These are phyloP conservation scores for Pyrrhia umbra DNA, from an alignment of 2,888 invertebrate genomes.

Conservation along the genomic window DNA sequence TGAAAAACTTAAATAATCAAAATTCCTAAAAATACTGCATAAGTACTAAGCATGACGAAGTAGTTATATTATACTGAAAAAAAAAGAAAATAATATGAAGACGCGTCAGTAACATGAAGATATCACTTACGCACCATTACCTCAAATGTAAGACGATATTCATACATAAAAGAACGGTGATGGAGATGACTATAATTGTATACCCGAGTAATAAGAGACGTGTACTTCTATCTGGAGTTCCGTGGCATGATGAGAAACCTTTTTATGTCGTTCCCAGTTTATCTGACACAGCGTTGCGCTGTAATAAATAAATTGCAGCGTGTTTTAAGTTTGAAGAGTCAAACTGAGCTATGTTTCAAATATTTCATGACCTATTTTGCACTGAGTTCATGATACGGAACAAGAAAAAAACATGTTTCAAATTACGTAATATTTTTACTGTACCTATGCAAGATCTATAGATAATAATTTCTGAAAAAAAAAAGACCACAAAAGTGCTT, in stretches of 20 bases:
- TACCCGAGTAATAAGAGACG: conserved; percentile 57
- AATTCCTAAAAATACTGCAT: too few relatives aligned
- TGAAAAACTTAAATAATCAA: too few relatives aligned
- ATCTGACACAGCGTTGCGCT: conserved; percentile 8
- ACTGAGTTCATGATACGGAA: too few relatives aligned
- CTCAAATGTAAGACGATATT: conserved; percentile 69
- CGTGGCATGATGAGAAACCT: conserved; percentile 4
- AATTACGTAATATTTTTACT: too few relatives aligned
- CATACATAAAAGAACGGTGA: conserved; percentile 60
- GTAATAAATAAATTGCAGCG: background rate
- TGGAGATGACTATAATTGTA: conserved; percentile 62
- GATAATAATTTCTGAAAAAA: too few relatives aligned
- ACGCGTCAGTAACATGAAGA: conserved; percentile 59
- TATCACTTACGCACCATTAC: conserved; percentile 73
- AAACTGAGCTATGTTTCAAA: background rate
- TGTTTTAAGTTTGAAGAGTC: background rate
- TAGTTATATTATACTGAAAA: conserved; percentile 36
- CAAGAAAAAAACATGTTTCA: background rate
- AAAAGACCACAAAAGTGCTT: too few relatives aligned
- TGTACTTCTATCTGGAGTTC: conserved; percentile 32
- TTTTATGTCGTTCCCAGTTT: conserved; percentile 20
- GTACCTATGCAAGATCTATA: too few relatives aligned
- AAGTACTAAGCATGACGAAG: conserved; percentile 4
- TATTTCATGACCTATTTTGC: too few relatives aligned
- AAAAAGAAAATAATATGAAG: conserved; percentile 46